Evolutionary conservation across 2,888 invertebrate species (phyloP), one percentile per base, ranked within the genome.

Genomic region (Hydrotaea diabolus): DNA sequence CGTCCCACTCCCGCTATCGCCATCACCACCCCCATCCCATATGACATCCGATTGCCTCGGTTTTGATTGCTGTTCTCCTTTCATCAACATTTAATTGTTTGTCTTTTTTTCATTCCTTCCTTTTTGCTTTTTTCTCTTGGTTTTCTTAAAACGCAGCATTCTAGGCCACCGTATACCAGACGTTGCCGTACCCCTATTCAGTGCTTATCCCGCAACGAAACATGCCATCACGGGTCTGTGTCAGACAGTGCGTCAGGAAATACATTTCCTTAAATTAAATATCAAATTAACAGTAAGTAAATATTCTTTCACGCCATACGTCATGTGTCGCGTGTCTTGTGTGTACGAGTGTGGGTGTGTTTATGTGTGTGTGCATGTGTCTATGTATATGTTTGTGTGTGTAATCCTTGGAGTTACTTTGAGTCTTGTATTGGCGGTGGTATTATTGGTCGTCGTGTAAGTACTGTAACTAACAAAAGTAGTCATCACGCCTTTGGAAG

Each of bases 171-270:
- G 93, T 76, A 92, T 93, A 81, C 93, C 93, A 72, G 91, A 93
- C 55, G 90, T 93, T 81, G 93, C 93, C 59, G 92, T 93, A 76
- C 93, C 93, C 62, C 91, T 93, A 80, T 93, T 93, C 88, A 92
- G 92, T 86, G 92, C 94, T 89, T 94, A 95, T 91, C 93, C 94
- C 74, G 94, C 94, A 46, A 93, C 94, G 46, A 95, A 95, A 89
- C 93, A 93, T 89, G 94, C 94, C 59, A 93, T 94, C 55, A 93
- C 93, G 17, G 94, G 94, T 46, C 89, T 95, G 26, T 93, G 94
- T 15, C 94, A 94, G 89, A 94, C 94, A 66, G 90, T 94, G 39
- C 93, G 94, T 73, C 93, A 93, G 89, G 95, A 95, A 90, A 92
- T 95, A 81, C 89, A 91, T 88, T 92, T 91, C 88, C 91, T 92